These are phyloP conservation scores for Eugnorisma glareosa DNA, from an alignment of 2,888 invertebrate species.

Conservation along the genomic window DNA sequence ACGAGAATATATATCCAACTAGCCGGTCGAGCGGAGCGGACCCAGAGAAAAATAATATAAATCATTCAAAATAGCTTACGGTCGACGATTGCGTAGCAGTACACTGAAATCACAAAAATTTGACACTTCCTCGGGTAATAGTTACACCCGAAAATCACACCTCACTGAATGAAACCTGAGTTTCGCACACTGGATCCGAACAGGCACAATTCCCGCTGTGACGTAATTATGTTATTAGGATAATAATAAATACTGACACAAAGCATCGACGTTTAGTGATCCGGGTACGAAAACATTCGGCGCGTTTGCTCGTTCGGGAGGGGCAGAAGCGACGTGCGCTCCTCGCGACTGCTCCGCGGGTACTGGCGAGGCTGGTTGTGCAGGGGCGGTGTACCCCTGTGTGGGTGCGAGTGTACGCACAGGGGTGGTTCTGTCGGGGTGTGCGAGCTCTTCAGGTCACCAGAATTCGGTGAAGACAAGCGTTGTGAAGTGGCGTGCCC, in stretches of 20 bases:
- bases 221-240: conserved; percentile 52
- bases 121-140: conserved; percentile 68
- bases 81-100: conserved; percentile 64
- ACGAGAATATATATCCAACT: conserved; percentile 63
- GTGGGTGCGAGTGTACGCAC: conserved; percentile 67
- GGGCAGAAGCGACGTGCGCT: conserved; percentile 66
- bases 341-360: conserved; percentile 70
- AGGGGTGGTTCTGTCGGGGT: conserved; percentile 75
- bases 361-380: conserved; percentile 73
- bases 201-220: conserved; percentile 64
- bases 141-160: conserved; percentile 68
- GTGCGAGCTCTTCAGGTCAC: conserved; percentile 86
- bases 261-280: conserved; percentile 65
- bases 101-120: conserved; percentile 69
- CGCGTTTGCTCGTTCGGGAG: conserved; percentile 68
- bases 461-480: conserved; percentile 86
- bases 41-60: conserved; percentile 67
- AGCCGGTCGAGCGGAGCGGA: conserved; percentile 56
- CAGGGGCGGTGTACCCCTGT: conserved; percentile 69
- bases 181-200: conserved; percentile 62
- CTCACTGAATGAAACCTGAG: conserved; percentile 64
- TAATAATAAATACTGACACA: conserved; percentile 65
- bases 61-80: conserved; percentile 73
- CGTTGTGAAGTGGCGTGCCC: conserved; percentile 81
- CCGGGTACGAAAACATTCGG: conserved; percentile 68